These are phyloP conservation scores for Cheilosia urbana DNA, from an alignment of 2,888 invertebrate genomes.

Conservation along the genomic window DNA sequence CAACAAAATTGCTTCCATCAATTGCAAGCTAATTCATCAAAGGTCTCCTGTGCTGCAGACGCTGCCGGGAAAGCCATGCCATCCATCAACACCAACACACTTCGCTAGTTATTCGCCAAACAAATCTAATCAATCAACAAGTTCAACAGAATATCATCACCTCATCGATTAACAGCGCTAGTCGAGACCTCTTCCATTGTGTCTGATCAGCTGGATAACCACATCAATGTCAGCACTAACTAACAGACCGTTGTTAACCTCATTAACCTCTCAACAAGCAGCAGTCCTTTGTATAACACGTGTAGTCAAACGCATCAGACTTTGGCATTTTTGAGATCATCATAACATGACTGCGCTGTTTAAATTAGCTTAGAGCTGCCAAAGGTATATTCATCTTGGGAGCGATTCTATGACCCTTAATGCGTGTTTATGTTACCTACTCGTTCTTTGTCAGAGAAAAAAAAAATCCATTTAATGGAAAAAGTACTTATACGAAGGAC, in stretches of 20 bases:
- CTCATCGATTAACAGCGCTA: conserved; percentile 17
- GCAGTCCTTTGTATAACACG: conserved; percentile 30
- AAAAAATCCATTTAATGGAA: conserved; percentile 9
- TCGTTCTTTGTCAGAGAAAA: neutral
- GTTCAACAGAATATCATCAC: conserved; percentile 4
- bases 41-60: no score
- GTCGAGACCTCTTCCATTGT: conserved; percentile 1
- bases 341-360: neutral
- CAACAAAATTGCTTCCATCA: no score
- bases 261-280: conserved; percentile 21
- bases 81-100: no score
- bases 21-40: no score
- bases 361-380: neutral
- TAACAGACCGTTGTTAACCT: neutral
- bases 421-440: conserved; percentile 7
- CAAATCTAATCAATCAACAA: conserved; percentile 27
- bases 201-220: neutral
- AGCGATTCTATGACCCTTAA: conserved; percentile 26
- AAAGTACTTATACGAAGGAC: conserved; percentile 2
- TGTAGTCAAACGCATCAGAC: neutral
- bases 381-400: neutral
- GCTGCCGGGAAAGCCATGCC: no score
- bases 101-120: neutral
- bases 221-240: conserved; percentile 10
- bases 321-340: no score